Evolutionary conservation across 2,797 vertebrate species (phyloP).

Genomic region (Sparus aurata): DNA sequence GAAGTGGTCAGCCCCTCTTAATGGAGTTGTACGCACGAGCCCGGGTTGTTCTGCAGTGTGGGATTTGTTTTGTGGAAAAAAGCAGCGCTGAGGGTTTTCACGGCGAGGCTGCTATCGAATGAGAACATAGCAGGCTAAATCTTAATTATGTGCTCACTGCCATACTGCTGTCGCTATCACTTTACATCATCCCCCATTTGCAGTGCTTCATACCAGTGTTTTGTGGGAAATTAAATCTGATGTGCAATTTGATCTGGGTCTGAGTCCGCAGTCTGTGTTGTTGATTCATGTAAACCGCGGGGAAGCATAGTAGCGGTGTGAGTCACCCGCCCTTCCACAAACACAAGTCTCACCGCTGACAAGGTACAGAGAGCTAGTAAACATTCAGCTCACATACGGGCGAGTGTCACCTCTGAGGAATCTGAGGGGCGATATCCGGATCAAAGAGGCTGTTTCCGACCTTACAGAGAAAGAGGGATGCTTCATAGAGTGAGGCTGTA

Average conservation of each 20-base stretch:
- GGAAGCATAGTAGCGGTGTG: constrained; percentile 67
- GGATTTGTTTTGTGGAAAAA: constrained; percentile 51
- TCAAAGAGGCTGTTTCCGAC: constrained; percentile 80
- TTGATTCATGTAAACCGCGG: constrained; percentile 75
- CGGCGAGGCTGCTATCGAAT: constrained; percentile 30
- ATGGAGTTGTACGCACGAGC: constrained; percentile 70
- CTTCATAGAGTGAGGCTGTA: constrained; percentile 76
- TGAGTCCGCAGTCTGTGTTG: constrained; percentile 65
- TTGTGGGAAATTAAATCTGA: constrained; percentile 73
- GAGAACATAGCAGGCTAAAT: constrained; percentile 52
- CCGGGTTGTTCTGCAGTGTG: constrained; percentile 58
- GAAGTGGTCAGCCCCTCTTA: constrained; percentile 77
- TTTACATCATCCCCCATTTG: constrained; percentile 62
- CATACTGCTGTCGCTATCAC: constrained; percentile 42
- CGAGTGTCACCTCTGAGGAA: constrained; percentile 79
- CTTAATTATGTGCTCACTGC: constrained; percentile 65
- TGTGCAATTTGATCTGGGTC: constrained; percentile 76
- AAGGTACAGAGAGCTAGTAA: constrained; percentile 67
- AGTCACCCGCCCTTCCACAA: constrained; percentile 66
- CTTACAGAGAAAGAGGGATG: constrained; percentile 64
- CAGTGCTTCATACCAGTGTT: constrained; percentile 46
- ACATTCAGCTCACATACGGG: constrained; percentile 73
- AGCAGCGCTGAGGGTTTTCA: constrained; percentile 31
- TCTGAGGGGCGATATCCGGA: constrained; percentile 75
- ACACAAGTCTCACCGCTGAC: constrained; percentile 70